Evolutionary conservation across 2,797 vertebrate genomes (phyloP), one percentile per base, ranked within the genome.

Genomic region (Sebastes trivittatus): DNA sequence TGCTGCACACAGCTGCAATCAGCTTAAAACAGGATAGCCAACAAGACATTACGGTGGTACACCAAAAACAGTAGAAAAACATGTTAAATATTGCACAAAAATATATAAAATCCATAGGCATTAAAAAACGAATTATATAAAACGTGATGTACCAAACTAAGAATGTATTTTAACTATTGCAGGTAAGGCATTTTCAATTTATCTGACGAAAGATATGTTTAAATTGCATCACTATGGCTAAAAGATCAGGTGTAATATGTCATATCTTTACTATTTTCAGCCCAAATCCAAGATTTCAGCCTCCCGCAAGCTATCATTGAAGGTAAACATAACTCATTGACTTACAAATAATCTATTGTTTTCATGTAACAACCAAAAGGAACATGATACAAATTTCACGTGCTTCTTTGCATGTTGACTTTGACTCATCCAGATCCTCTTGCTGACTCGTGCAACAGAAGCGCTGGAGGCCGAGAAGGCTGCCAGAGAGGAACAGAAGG

Each of bases 211-310:
- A 14, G 2, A 1, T 56, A 6, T 22, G 6, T 38, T 23, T 18
- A 29, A 38, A 36, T 29, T 23, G 30, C 6, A 36, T 38, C 7
- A 52, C 9, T 25, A 20, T 25, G 5, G 0, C 8, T 20, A 18
- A 55, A 68, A 14, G 7, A 20, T 13, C 27, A n/a, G 9, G 11
- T 54, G 9, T 70, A 22, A 75, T 54, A 13, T 78, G 10, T 5
- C 2, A 61, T 42, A 29, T 62, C 72, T 76, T 20, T 59, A 71
- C 71, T 42, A 14, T 49, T 84, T 91, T 23, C 74, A 98, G 97
- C 97, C 97, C 68, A 98, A 98, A 94, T 94, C 93, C 83, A 98
- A 98, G 94, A 98, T 98, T 92, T 96, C 97, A 2, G 97, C 97
- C 13, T 98, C 97, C 18, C 96, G 97, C 72, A 97, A 97, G 77